phyloP scores from a whole-genome alignment of 2,797 vertebrate species.

The Chaunax sp. region DNA sequence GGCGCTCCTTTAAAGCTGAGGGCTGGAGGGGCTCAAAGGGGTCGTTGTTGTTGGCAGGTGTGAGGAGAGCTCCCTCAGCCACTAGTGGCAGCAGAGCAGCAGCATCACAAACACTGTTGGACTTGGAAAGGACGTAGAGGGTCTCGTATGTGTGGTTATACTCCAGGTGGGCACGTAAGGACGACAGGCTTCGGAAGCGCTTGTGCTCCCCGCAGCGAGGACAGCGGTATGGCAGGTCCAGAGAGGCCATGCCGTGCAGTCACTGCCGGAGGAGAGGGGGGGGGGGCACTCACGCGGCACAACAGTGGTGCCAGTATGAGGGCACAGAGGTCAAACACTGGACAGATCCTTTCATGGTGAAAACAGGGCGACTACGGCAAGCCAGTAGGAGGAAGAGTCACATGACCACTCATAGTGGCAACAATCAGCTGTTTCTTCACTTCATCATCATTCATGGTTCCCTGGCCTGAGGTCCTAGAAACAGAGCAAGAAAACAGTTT shows the following conservation, averaged over 20 bases:
- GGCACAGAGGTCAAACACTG: constrained; percentile 59
- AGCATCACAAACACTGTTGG: constrained; percentile 96
- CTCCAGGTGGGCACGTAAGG: constrained; percentile 95
- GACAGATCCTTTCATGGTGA: constrained; percentile 78
- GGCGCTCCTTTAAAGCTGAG: constrained; percentile 89
- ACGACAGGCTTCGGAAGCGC: constrained; percentile 98
- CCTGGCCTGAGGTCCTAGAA: constrained; percentile 53
- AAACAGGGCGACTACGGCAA: constrained; percentile 31
- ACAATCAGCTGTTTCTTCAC: constrained; percentile 46
- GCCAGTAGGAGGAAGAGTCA: constrained; percentile 47
- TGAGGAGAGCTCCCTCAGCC: constrained; percentile 86
- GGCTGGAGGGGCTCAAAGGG: constrained; percentile 88
- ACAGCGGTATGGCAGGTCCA: constrained; percentile 98
- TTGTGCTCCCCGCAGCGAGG: constrained; percentile 99
- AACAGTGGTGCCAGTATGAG: constrained; percentile 70
- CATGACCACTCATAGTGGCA: constrained; percentile 59
- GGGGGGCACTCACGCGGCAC: constrained; percentile 78
- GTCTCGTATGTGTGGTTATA: constrained; percentile 99
- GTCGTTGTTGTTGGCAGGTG: constrained; percentile 87
- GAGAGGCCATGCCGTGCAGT: constrained; percentile 93
- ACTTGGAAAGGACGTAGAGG: constrained; percentile 98
- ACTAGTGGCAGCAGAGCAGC: constrained; percentile 92
- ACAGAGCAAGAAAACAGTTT: constrained; percentile 37
- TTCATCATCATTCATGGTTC: constrained; percentile 45
- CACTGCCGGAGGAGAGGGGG: constrained; percentile 64